phyloP scores from a whole-genome alignment of 1,140 invertebrate species.

The Drosophila mauritiana region DNA sequence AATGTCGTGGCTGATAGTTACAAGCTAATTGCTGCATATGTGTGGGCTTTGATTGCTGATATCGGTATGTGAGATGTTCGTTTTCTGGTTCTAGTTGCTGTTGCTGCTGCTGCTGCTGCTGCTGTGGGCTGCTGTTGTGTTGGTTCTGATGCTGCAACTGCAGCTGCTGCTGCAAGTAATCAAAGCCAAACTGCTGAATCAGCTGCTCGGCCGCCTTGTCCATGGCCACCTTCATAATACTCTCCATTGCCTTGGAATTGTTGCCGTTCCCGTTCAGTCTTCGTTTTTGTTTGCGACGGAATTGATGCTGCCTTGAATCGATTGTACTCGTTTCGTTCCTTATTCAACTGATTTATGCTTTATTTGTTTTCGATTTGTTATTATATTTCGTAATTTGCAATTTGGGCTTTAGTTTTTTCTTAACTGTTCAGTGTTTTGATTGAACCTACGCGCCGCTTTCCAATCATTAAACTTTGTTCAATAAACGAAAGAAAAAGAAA shows the following conservation, averaged over 20 bases:
- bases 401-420: not conserved
- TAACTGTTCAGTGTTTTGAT: constrained; percentile 13
- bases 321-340: constrained; percentile 12
- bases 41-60: constrained; percentile 62
- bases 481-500: constrained; percentile 82
- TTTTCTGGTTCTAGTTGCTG: constrained; percentile 54
- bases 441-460: constrained; percentile 56
- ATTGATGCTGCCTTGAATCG: constrained; percentile 41
- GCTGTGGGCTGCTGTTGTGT: constrained; percentile 24
- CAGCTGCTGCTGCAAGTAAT: constrained; percentile 20
- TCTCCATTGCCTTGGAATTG: constrained; percentile 61
- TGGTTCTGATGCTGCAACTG: constrained; percentile 17
- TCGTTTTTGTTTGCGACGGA: constrained; percentile 45
- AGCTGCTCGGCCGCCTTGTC: constrained; percentile 65
- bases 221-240: constrained; percentile 63
- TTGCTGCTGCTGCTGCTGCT: constrained; percentile 32
- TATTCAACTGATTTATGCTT: constrained; percentile 4
- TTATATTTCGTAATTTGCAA: constrained; percentile 2
- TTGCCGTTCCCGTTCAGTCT: constrained; percentile 63
- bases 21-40: constrained; percentile 62
- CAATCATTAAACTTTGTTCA: constrained; percentile 79
- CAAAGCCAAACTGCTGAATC: constrained; percentile 49
- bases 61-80: constrained; percentile 61
- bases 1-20: constrained; percentile 69
- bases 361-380: constrained; percentile 20